Conservation (phyloP, 2,888 invertebrate genomes). For the Gibbula magus region DNA sequence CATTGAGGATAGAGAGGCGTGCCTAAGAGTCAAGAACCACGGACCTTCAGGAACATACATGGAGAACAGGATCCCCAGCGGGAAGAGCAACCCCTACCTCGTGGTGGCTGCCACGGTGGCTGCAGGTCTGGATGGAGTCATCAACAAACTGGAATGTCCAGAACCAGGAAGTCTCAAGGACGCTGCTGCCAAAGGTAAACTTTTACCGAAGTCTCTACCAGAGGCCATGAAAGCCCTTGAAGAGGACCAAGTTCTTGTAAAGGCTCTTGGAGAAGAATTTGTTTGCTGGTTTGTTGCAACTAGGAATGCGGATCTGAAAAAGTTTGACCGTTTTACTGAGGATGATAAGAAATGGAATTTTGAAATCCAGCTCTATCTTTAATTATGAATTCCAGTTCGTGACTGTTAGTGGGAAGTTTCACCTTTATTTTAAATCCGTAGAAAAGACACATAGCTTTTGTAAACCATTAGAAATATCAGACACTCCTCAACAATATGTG, state of each 20-base stretch:
- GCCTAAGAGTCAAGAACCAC: constrained; percentile 29
- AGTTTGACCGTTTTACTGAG: neutral
- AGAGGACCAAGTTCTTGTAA: constrained; percentile 8
- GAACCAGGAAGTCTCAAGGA: neutral
- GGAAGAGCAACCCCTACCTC: constrained; percentile 39
- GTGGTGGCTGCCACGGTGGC: constrained; percentile 40
- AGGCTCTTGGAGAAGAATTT: constrained; percentile 24
- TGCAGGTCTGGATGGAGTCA: constrained; percentile 42
- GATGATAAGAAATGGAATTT: too few species aligned
- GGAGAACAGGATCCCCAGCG: constrained; percentile 40
- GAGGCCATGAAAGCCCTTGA: constrained; percentile 16
- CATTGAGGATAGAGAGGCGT: constrained; percentile 29
- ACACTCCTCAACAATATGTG: too few species aligned
- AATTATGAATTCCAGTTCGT: too few species aligned
- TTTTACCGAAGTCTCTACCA: constrained; percentile 30
- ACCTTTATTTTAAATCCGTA: too few species aligned
- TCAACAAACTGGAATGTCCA: constrained; percentile 33
- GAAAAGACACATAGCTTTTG: too few species aligned
- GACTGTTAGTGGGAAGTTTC: too few species aligned
- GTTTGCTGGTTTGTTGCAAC: constrained; percentile 23
- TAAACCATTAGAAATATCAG: too few species aligned
- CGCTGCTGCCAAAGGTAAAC: neutral
- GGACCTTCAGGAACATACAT: constrained; percentile 34
- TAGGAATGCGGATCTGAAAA: neutral
- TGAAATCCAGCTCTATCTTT: too few species aligned